Base-by-base conservation (phyloP, 1,140 invertebrate species). In the Bombus pyrosoma region DNA sequence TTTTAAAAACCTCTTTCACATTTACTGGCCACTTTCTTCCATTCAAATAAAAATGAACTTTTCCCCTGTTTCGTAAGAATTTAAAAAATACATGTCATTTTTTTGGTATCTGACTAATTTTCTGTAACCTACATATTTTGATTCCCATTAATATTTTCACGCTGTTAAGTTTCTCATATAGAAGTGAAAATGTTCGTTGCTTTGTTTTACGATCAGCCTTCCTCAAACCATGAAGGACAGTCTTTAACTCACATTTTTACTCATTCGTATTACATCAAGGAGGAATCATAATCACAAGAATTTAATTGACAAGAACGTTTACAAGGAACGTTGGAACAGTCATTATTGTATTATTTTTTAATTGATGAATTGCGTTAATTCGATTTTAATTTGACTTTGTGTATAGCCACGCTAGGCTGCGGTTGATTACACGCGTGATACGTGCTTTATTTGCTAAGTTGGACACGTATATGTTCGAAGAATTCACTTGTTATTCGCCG, bases 401-500 rank as follows among this genome's bases (percentile, higher is more conserved):
- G 12, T 62, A 22, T 9, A 37, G 28, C 10, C 1, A 34, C 4
- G 4, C 5, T 39, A 37, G 32, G 12, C 37, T 18, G 25, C 18
- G 37, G 34, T 34, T 85, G 57, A 64, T 77, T 83, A 73, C 57
- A 32, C 68, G 10, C 25, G 6, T 73, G 9, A 64, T 62, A 76
- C 73, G 80, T 77, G 85, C 6, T 32, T 77, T 22, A 18, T 41
- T 64, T 83, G 2, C 2, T 39, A 83, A 73, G 3, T 25, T 32
- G 41, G 28, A 62, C 81, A 86, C 85, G 81, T 86, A 86, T n/a
- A 0, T 8, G 18, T 28, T 28, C 15, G 25, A 83, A 66, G 74
- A 86, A 86, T 86, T 73, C 68, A 78, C 8, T 77, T 66, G 81
- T 34, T 66, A 73, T 72, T 53, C 53, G 28, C 12, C 13, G 18